Percentiles rank a stretch among this genome's conserved stretches.
Evolutionary conservation across 2,113 vertebrate genomes (phyloP).

Genomic region (Rhabdornis inornatus): DNA sequence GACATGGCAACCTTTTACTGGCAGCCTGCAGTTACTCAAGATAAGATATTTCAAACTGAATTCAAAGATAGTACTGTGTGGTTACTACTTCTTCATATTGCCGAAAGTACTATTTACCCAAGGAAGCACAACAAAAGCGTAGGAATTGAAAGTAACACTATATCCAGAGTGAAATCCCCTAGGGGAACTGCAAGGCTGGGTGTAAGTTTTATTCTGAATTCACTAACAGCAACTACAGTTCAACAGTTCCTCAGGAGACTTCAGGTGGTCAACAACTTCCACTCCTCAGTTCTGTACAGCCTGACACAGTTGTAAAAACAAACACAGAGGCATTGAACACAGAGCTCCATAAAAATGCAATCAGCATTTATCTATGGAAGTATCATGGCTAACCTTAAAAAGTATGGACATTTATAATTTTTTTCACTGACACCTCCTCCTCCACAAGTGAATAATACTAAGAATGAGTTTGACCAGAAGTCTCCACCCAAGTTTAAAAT

Average conservation of each 20-base stretch:
- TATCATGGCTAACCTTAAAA: background rate
- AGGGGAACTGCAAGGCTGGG: background rate
- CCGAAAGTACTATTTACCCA: background rate
- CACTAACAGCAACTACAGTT: background rate
- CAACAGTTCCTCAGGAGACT: background rate
- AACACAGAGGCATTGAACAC: rapidly evolving
- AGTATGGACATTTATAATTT: background rate
- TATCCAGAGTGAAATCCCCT: background rate
- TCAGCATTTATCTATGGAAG: background rate
- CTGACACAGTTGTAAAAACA: background rate
- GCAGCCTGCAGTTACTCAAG: background rate
- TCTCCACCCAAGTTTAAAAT: background rate
- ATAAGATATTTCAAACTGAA: background rate
- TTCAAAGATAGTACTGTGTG: background rate
- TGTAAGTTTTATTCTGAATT: background rate
- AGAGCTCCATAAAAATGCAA: background rate
- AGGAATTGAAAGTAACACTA: background rate
- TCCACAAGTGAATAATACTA: background rate
- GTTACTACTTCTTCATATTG: background rate
- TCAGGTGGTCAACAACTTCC: background rate
- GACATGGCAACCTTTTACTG: background rate
- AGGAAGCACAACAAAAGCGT: background rate
- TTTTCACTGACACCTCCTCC: background rate
- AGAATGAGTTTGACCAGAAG: background rate
- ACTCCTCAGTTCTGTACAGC: background rate